A percentile compares a stretch with the other conserved stretches of the same genome.
Conservation (phyloP, 2,888 invertebrate species). For the Heteromyza rotundicornis region DNA sequence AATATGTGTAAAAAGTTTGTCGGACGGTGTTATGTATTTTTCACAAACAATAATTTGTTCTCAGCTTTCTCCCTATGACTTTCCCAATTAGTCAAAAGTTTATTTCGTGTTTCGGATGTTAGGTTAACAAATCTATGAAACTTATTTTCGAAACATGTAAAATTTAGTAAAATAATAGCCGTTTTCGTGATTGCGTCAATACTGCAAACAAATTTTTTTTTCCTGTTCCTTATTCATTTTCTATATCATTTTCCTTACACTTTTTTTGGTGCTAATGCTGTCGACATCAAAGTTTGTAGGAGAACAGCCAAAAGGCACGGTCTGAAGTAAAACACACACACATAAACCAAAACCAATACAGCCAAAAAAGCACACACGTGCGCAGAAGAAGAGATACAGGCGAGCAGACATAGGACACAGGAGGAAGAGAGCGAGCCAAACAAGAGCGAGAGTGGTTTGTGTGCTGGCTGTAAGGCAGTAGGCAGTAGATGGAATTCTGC, state of each 20-base stretch:
- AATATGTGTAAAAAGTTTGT: no score
- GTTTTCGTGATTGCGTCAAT: conserved; percentile 18
- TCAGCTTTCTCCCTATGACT: no score
- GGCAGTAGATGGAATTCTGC: conserved; percentile 11
- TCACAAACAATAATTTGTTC: no score
- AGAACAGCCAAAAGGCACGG: conserved; percentile 27
- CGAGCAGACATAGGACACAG: not conserved
- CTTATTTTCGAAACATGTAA: no score
- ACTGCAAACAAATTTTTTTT: no score
- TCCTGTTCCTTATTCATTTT: no score
- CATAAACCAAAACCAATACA: conserved; percentile 28
- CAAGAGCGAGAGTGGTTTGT: not conserved
- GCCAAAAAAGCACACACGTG: conserved; percentile 20
- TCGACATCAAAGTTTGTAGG: conserved; percentile 28
- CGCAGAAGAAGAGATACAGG: conserved; percentile 16
- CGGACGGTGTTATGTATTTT: no score
- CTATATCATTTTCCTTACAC: conserved; percentile 7
- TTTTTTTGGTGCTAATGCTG: not conserved
- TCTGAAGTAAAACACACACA: conserved; percentile 26
- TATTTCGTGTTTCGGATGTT: no score
- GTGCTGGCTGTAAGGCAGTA: conserved; percentile 15
- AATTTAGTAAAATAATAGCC: no score
- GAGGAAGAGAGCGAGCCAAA: conserved; percentile 13
- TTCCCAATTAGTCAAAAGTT: no score
- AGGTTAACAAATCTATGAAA: no score